phyloP scores from a whole-genome alignment of 2,797 vertebrate genomes.

The Microctenopoma lineatum region DNA sequence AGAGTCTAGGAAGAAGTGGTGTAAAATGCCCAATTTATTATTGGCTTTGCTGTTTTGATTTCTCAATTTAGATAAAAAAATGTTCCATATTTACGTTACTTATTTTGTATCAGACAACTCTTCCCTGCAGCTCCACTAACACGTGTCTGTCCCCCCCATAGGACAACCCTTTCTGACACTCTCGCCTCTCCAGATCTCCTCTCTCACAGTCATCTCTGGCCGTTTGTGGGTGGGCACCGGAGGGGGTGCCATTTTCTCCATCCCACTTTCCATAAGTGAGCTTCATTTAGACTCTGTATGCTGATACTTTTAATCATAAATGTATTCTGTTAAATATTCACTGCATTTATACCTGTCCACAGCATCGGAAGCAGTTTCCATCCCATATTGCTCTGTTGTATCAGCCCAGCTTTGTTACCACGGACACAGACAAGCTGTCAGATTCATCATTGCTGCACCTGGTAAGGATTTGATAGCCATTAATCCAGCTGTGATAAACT shows the following conservation, averaged over 20 bases:
- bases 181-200: constrained; percentile 83
- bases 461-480: constrained; percentile 61
- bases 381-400: constrained; percentile 82
- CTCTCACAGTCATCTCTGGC: constrained; percentile 77
- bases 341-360: constrained; percentile 6
- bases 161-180: constrained; percentile 81
- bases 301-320: neutral
- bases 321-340: neutral
- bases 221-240: constrained; percentile 86
- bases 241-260: constrained; percentile 84
- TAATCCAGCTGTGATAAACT: neutral
- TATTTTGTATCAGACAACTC: neutral
- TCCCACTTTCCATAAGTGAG: constrained; percentile 83
- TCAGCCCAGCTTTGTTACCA: constrained; percentile 85
- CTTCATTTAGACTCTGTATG: constrained; percentile 18
- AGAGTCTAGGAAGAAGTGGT: too few species aligned
- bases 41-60: too few species aligned
- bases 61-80: too few species aligned
- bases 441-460: constrained; percentile 83
- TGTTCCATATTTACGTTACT: too few species aligned
- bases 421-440: constrained; percentile 85
- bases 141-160: constrained; percentile 40
- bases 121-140: neutral
- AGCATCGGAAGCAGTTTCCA: constrained; percentile 84
- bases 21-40: too few species aligned